Base-by-base conservation (phyloP, 1,140 invertebrate species). In the Diorhabda sublineata region DNA sequence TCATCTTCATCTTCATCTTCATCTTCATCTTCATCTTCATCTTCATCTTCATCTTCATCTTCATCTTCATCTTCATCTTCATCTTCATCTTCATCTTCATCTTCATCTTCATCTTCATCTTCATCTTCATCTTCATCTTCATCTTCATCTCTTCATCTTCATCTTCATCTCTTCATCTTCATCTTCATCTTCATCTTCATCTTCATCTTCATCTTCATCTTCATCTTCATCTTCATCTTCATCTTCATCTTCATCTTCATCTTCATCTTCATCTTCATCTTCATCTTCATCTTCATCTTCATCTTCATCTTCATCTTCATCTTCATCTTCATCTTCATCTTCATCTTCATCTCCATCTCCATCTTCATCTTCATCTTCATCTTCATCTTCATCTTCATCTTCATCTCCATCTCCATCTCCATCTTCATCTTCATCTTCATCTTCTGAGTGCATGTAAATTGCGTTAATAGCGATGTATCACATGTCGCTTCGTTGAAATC, bases 141-240 rank as follows among this genome's bases (percentile, higher is more conserved):
- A 56, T 56, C 52, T 56, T 56, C 52, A 56, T 56, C 52, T 56
- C 52, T 56, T 56, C 52, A 56, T 56, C 52, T 56, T 56, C n/a
- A 56, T n/a, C 5, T 56, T 56, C 52, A 56, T n/a, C 5, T 56
- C 52, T 56, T 56, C 52, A 56, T 56, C 52, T 56, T 56, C 52
- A 56, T 56, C 52, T 56, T 56, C 52, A 56, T 56, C 52, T 56
- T 56, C 52, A 56, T 56, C 52, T 56, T 56, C 52, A 56, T 56
- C 52, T 56, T 56, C 52, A 56, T 56, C 52, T 56, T 56, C 52
- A 56, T 56, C 52, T 56, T 56, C 52, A 56, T 56, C 52, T 56
- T 56, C 52, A 56, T 56, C 52, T 56, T 56, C 52, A 56, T 11
- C 9, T 57, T 2, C 52, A 56, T n/a, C 52, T 56, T 2, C 5